Conservation (phyloP, 2,888 invertebrate genomes). For the Eueremaeus valkanovi region DNA sequence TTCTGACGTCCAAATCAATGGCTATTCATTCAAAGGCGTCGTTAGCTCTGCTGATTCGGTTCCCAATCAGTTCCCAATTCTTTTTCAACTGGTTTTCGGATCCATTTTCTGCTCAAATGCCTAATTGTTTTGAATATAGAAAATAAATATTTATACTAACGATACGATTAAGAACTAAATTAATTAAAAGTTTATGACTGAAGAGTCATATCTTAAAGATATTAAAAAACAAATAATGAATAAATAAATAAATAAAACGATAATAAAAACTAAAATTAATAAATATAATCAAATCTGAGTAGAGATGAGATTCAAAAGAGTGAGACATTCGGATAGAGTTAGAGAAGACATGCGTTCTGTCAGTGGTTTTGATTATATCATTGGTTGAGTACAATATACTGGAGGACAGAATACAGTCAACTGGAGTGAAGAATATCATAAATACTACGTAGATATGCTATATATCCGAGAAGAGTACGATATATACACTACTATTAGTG, state of each 20-base stretch:
- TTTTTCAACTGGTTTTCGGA: background rate
- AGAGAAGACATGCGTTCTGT: conserved; percentile 5
- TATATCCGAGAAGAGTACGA: background rate
- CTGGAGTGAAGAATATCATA: background rate
- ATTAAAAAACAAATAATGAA: background rate
- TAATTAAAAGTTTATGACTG: background rate
- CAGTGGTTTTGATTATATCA: conserved; percentile 15
- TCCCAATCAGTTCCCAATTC: background rate
- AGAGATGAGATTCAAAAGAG: background rate
- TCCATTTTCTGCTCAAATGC: background rate
- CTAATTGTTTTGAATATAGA: background rate
- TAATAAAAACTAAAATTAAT: background rate
- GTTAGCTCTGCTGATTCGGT: background rate
- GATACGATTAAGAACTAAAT: background rate
- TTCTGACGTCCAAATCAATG: background rate
- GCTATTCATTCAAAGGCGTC: background rate
- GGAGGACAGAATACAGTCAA: conserved; percentile 8
- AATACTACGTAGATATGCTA: background rate
- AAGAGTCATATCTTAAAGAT: background rate
- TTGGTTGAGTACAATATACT: background rate
- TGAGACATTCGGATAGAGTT: background rate
- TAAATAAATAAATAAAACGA: too few relatives aligned
- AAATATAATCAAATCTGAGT: background rate
- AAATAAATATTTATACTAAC: background rate
- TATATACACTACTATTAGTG: conserved; percentile 27